Percentiles rank a stretch among this genome's conserved stretches.
Evolutionary conservation across 2,797 vertebrate genomes (phyloP).

Genomic region (Myiotriccus ornatus): DNA sequence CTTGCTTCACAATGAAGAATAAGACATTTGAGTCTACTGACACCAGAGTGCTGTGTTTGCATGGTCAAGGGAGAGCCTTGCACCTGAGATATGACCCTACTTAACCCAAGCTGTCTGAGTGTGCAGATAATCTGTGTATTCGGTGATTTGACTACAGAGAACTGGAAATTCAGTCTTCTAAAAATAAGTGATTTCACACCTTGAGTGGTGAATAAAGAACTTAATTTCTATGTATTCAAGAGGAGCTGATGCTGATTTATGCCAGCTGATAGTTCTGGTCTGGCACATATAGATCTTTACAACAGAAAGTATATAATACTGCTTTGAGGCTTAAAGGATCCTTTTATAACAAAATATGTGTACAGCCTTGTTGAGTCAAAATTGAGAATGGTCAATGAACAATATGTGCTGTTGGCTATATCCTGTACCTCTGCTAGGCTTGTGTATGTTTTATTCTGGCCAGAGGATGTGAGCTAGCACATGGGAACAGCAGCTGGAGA

Average conservation of each 20-base stretch:
- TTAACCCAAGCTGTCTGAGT: neutral
- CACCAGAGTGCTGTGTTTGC: neutral
- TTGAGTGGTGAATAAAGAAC: neutral
- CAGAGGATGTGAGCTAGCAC: neutral
- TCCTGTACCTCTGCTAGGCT: neutral
- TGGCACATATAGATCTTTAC: neutral
- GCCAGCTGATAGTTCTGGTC: neutral
- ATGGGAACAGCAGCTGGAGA: neutral
- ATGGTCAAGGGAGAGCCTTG: neutral
- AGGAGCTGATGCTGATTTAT: neutral
- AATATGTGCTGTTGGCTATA: neutral
- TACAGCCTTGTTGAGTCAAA: neutral
- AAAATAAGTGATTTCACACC: neutral
- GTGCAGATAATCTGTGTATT: neutral
- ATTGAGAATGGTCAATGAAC: neutral
- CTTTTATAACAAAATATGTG: neutral
- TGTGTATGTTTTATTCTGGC: neutral
- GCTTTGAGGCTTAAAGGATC: neutral
- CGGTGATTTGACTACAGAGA: neutral
- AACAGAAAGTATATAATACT: neutral
- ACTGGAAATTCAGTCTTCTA: neutral
- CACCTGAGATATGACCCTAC: neutral
- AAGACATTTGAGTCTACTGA: neutral
- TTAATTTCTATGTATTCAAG: neutral
- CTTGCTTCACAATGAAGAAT: neutral